Percentiles rank a stretch among this genome's conserved stretches.
Conservation (phyloP, 1,140 invertebrate genomes). For the Anastrepha ludens region DNA sequence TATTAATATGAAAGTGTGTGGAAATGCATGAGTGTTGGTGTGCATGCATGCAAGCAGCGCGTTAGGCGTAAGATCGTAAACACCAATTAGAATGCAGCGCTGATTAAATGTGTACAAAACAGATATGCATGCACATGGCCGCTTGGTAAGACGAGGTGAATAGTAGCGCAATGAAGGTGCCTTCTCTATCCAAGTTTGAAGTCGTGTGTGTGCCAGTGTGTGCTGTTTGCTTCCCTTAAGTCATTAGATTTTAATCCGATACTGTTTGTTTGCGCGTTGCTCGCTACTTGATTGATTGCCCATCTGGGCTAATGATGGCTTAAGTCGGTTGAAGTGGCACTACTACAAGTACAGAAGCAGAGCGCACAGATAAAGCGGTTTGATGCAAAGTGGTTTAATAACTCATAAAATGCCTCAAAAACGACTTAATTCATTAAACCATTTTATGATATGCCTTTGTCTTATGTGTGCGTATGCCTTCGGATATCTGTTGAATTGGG, state of each 20-base stretch:
- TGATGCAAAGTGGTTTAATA: slow-evolving; percentile 24
- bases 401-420: slow-evolving; percentile 7
- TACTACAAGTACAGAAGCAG: background rate
- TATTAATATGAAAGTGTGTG: no score
- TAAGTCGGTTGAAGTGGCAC: slow-evolving; percentile 9
- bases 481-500: background rate
- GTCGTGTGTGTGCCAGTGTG: background rate
- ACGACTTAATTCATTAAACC: slow-evolving; percentile 15
- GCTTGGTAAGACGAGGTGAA: no score
- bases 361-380: background rate
- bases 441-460: background rate
- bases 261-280: slow-evolving; percentile 46
- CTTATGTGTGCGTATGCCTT: background rate
- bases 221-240: background rate
- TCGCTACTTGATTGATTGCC: slow-evolving; percentile 49
- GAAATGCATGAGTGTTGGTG: no score
- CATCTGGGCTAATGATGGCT: slow-evolving; percentile 41
- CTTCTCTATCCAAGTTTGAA: no score
- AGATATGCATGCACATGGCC: slow-evolving; percentile 2
- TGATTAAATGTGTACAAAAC: slow-evolving; percentile 33
- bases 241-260: slow-evolving; percentile 49
- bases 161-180: no score
- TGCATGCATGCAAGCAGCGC: no score
- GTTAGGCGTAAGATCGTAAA: slow-evolving; percentile 15
- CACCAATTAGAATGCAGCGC: slow-evolving; percentile 40